Evolutionary conservation across 2,113 vertebrate genomes (phyloP).

Genomic region (Oryzias woworae): DNA sequence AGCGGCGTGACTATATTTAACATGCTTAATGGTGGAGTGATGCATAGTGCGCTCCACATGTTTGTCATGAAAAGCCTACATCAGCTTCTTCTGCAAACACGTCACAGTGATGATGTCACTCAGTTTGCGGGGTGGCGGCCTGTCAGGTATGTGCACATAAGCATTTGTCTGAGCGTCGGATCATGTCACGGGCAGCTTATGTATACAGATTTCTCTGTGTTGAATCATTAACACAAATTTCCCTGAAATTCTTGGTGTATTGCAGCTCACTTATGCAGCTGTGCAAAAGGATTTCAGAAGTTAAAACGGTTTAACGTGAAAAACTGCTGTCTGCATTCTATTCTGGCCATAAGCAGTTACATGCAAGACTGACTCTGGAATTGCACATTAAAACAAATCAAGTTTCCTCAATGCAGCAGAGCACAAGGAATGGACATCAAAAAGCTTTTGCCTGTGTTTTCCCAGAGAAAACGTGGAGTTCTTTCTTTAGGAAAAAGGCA

Average conservation of each 20-base stretch:
- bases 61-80: constrained; percentile 23
- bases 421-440: constrained; percentile 18
- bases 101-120: constrained; percentile 28
- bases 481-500: constrained; percentile 33
- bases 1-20: neutral
- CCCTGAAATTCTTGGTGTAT: neutral
- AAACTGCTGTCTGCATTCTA: neutral
- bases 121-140: constrained; percentile 18
- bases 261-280: neutral
- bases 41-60: constrained; percentile 13
- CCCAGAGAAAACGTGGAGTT: constrained; percentile 22
- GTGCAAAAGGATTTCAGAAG: neutral
- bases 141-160: constrained; percentile 33
- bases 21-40: constrained; percentile 15
- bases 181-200: constrained; percentile 16
- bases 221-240: constrained; percentile 4
- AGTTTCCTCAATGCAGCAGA: constrained; percentile 12
- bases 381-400: constrained; percentile 9
- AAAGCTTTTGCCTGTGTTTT: constrained; percentile 34
- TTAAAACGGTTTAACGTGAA: too few species aligned
- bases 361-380: constrained; percentile 2
- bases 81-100: constrained; percentile 52
- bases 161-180: constrained; percentile 41
- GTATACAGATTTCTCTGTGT: constrained; percentile 11
- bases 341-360: neutral